Percentiles rank a stretch among this genome's conserved stretches.
phyloP scores from a whole-genome alignment of 35 echinoderm and acorn worm species.

The Chiridota heheva region DNA sequence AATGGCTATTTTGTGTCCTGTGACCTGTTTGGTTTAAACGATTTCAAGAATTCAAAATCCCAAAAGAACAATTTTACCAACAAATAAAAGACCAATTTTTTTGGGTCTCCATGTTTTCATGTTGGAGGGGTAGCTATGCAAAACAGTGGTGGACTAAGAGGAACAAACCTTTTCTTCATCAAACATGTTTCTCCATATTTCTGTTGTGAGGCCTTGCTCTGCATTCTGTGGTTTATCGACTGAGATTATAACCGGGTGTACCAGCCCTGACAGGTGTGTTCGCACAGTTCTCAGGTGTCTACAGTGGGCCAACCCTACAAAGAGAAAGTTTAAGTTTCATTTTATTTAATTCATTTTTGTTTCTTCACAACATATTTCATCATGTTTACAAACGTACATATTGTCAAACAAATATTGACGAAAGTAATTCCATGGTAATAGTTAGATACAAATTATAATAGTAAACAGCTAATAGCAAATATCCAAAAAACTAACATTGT shows the following conservation, averaged over 20 bases:
- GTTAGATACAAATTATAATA: neutral
- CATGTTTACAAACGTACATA: too few species aligned
- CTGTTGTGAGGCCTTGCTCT: constrained; percentile 64
- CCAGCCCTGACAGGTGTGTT: constrained; percentile 93
- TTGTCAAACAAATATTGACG: too few species aligned
- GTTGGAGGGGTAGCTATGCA: too few species aligned
- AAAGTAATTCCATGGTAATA: too few species aligned
- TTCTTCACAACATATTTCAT: too few species aligned
- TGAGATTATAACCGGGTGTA: constrained; percentile 75
- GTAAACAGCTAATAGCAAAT: neutral
- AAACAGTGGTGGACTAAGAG: too few species aligned
- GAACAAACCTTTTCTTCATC: constrained; percentile 50
- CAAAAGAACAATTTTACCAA: neutral
- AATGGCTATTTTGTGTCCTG: too few species aligned
- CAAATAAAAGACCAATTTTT: neutral
- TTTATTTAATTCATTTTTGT: too few species aligned
- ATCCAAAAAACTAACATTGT: too few species aligned
- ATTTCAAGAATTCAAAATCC: too few species aligned
- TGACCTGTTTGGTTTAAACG: too few species aligned
- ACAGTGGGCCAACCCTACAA: constrained; percentile 94
- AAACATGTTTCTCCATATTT: constrained; percentile 74
- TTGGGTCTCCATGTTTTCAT: neutral
- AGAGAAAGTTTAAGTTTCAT: neutral
- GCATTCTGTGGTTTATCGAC: constrained; percentile 44
- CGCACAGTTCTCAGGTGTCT: constrained; percentile 92